These are phyloP conservation scores for Chanos chanos DNA, from an alignment of 2,797 vertebrate genomes.

Conservation along the genomic window DNA sequence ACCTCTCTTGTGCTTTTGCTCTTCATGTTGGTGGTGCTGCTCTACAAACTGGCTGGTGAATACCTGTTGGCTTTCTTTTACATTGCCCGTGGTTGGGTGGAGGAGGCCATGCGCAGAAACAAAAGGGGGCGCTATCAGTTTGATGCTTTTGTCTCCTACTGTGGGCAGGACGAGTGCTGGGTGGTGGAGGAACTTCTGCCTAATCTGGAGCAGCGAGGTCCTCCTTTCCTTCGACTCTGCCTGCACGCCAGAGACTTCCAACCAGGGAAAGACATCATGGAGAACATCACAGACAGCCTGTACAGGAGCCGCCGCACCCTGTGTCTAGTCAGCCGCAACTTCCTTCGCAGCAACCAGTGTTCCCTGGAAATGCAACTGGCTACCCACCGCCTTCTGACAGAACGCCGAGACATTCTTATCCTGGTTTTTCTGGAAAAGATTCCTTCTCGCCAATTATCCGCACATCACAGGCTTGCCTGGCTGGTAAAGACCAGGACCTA, in stretches of 20 bases:
- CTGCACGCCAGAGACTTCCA: conserved; percentile 50
- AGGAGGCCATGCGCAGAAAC: background rate
- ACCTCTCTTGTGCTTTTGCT: conserved; percentile 9
- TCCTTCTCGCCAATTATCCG: too few species aligned
- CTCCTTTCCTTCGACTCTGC: conserved; percentile 38
- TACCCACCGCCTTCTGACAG: background rate
- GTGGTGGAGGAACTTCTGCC: conserved; percentile 52
- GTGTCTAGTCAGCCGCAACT: conserved; percentile 25
- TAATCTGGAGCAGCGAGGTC: conserved; percentile 21
- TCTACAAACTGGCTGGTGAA: conserved; percentile 3
- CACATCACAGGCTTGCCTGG: too few species aligned
- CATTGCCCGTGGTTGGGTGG: conserved; percentile 19
- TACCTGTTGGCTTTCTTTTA: conserved; percentile 21
- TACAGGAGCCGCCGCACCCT: conserved; percentile 29
- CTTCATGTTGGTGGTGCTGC: conserved; percentile 20
- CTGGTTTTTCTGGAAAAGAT: too few species aligned
- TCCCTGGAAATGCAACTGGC: conserved; percentile 26
- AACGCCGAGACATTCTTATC: background rate
- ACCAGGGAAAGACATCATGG: too few species aligned
- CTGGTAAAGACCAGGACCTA: conserved; percentile 3
- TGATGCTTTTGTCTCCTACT: background rate
- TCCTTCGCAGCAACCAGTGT: conserved; percentile 23
- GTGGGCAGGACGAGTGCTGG: conserved; percentile 51
- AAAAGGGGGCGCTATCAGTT: background rate
- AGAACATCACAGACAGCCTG: conserved; percentile 30